Evolutionary conservation across 1,140 invertebrate species (phyloP).

Genomic region (Wiebesia pumilae): DNA sequence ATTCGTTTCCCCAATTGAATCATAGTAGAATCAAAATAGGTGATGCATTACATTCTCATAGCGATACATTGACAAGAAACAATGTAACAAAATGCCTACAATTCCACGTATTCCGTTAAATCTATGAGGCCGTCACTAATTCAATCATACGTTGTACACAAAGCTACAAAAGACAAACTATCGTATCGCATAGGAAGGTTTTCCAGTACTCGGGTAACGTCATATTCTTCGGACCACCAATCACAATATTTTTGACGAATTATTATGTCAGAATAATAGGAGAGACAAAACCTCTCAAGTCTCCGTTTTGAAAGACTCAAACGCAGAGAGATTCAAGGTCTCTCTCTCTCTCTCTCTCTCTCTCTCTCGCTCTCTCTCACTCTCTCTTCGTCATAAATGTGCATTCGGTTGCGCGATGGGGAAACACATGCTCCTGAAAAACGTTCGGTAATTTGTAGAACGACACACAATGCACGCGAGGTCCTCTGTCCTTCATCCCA

Average conservation of each 20-base stretch:
- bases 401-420: constrained; percentile 65
- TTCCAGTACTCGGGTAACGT: constrained; percentile 65
- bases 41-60: background rate
- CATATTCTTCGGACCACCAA: constrained; percentile 68
- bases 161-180: constrained; percentile 31
- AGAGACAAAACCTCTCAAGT: constrained; percentile 44
- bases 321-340: background rate
- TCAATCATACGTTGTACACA: background rate
- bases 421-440: constrained; percentile 60
- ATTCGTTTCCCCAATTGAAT: too few relatives aligned
- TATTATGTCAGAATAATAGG: constrained; percentile 69
- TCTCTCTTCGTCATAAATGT: constrained; percentile 60
- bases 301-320: background rate
- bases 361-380: too few relatives aligned
- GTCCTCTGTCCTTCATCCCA: constrained; percentile 52
- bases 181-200: background rate
- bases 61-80: background rate
- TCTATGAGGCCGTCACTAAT: background rate
- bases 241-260: constrained; percentile 76
- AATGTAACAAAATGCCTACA: background rate
- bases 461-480: constrained; percentile 66
- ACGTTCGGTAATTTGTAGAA: constrained; percentile 62
- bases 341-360: background rate
- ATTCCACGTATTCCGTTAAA: background rate
- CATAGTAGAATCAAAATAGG: background rate